Percentiles rank a stretch among this genome's conserved stretches.
phyloP scores from a whole-genome alignment of 2,888 invertebrate genomes.

The Zygothrica quintamaculata region DNA sequence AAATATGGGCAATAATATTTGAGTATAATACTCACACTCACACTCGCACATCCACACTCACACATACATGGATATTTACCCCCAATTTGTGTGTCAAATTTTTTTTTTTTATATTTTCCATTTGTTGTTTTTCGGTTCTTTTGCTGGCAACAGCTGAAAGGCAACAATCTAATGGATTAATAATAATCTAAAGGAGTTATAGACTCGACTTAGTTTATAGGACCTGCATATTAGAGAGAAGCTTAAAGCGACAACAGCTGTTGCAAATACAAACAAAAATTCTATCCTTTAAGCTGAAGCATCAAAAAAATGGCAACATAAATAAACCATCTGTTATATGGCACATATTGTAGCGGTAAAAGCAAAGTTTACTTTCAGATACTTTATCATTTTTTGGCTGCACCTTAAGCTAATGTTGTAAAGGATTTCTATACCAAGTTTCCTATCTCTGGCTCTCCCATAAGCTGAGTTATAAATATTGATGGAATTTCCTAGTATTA shows the following conservation, averaged over 20 bases:
- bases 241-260: slow-evolving; percentile 23
- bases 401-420: no score
- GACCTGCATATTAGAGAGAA: slow-evolving; percentile 10
- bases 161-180: slow-evolving; percentile 58
- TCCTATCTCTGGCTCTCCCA: no score
- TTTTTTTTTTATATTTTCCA: slow-evolving; percentile 16
- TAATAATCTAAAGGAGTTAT: slow-evolving; percentile 45
- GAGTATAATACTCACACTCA: slow-evolving; percentile 22
- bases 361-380: no score
- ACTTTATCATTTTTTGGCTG: no score
- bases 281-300: neutral
- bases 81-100: slow-evolving; percentile 18
- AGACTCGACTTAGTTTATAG: slow-evolving; percentile 5
- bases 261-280: no score
- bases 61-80: neutral
- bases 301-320: no score
- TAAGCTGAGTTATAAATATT: no score
- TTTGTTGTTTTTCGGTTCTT: neutral
- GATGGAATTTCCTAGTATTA: no score
- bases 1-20: slow-evolving; percentile 45
- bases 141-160: slow-evolving; percentile 49
- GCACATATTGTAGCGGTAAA: no score
- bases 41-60: neutral
- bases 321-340: no score
- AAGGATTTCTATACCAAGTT: no score